phyloP scores from a whole-genome alignment of 1,140 invertebrate species.

The Heliconius hermathena region DNA sequence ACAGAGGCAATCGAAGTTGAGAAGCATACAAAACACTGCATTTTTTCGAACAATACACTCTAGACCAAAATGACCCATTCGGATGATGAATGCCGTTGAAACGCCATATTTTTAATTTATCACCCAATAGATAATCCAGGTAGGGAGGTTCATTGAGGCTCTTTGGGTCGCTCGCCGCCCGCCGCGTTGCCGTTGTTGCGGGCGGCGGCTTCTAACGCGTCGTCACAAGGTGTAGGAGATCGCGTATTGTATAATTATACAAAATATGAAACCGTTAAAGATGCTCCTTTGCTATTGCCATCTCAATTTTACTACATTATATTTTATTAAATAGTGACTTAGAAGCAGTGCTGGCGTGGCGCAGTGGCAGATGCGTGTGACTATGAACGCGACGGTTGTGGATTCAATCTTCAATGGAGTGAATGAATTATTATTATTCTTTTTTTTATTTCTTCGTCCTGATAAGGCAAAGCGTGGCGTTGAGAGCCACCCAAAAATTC shows the following conservation, averaged over 20 bases:
- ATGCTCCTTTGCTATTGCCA: neutral
- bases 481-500: too few species aligned
- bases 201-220: conserved; percentile 40
- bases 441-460: too few species aligned
- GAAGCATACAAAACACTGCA: conserved; percentile 50
- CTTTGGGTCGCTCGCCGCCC: conserved; percentile 56
- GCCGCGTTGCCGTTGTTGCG: conserved; percentile 55
- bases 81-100: conserved; percentile 72
- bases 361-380: too few species aligned
- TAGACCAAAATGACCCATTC: conserved; percentile 59
- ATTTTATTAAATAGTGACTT: neutral
- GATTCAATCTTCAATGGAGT: too few species aligned
- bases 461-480: too few species aligned
- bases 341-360: neutral
- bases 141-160: conserved; percentile 76
- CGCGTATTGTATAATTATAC: neutral
- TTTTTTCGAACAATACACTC: conserved; percentile 56
- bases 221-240: conserved; percentile 33
- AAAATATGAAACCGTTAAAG: neutral
- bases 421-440: too few species aligned
- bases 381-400: too few species aligned
- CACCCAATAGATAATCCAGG: conserved; percentile 75
- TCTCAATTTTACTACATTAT: neutral
- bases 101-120: conserved; percentile 80
- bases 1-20: conserved; percentile 43